phyloP scores from a whole-genome alignment of 1,140 invertebrate genomes.

The Harlomillsia oculata region DNA sequence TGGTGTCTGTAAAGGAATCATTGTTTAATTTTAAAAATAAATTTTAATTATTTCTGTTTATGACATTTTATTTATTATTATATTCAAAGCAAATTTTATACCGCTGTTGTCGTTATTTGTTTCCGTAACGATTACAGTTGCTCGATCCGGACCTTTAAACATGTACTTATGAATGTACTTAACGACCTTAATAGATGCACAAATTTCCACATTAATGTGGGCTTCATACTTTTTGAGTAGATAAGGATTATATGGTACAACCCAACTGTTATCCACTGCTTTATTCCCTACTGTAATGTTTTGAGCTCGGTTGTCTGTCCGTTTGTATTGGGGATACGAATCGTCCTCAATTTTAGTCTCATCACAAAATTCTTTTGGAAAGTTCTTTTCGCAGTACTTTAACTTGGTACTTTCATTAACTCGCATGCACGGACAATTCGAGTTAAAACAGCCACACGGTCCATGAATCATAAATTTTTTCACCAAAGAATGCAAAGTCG shows the following conservation, averaged over 20 bases:
- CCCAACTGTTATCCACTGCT: constrained; percentile 44
- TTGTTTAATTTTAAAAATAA: no score
- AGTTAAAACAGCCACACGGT: constrained; percentile 34
- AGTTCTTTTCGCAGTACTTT: constrained; percentile 26
- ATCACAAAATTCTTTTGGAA: constrained; percentile 30
- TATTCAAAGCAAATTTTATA: no score
- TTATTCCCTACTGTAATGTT: not conserved
- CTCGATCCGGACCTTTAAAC: constrained; percentile 32
- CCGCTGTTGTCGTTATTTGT: not conserved
- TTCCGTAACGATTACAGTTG: constrained; percentile 4
- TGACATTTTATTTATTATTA: no score
- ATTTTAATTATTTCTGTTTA: no score
- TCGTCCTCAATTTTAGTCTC: constrained; percentile 37
- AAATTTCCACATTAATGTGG: constrained; percentile 47
- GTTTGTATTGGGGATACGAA: constrained; percentile 39
- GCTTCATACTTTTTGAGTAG: constrained; percentile 44
- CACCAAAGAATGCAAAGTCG: constrained; percentile 17
- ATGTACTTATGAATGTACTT: constrained; percentile 43
- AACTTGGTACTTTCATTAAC: constrained; percentile 25
- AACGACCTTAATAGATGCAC: constrained; percentile 45
- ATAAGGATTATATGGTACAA: constrained; percentile 47
- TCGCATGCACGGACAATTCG: constrained; percentile 35
- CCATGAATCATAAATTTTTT: constrained; percentile 26
- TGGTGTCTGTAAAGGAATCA: no score
- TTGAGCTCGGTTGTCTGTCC: not conserved